Evolutionary conservation across 2,888 invertebrate species (phyloP), one percentile per base, ranked within the genome.

Genomic region (Uloborus plumipes): DNA sequence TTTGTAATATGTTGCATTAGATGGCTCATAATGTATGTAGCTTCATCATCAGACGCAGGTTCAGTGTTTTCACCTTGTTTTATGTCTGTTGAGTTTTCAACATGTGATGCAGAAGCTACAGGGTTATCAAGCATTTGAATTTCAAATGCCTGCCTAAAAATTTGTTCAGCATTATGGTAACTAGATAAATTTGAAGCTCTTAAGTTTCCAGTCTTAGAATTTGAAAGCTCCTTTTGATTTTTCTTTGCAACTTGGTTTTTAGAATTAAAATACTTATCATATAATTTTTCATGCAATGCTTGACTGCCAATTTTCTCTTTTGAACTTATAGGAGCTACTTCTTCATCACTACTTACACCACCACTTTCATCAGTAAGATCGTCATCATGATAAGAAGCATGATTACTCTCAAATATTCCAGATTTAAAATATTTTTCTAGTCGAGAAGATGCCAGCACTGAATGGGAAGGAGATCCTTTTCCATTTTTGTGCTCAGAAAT

Each of bases 351-450:
- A 49, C 84, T 84, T 9, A 84, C 49, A 31, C 78, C 84, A 14
- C 84, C 84, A 79, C 84, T 84, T 79, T 79, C 84, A 75, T 84
- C 84, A 61, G 84, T 84, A 50, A 79, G 26, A 26, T 84, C 84
- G 62, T 84, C 85, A 59, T 84, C 85, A 59, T 84, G 84, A 75
- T 85, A 85, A 31, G 78, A 73, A 49, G 81, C 70, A 49, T 58
- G 69, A 39, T 76, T 76, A 13, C 84, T 64, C 20, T 85, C 85
- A 20, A 81, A 71, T 59, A 85, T 78, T 18, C 85, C 85, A 0
- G 85, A 81, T 15, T 90, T 84, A 89, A 96, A 97, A 90, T 97
- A 97, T 89, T 95, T 95, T 89, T 96, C 96, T 84, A 96, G 89
- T 18, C 96, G 92, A 0, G 95, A 95, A 0, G 95, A 94, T 81